Conservation (phyloP, 2,797 vertebrate species). For the Antennarius maculatus region DNA sequence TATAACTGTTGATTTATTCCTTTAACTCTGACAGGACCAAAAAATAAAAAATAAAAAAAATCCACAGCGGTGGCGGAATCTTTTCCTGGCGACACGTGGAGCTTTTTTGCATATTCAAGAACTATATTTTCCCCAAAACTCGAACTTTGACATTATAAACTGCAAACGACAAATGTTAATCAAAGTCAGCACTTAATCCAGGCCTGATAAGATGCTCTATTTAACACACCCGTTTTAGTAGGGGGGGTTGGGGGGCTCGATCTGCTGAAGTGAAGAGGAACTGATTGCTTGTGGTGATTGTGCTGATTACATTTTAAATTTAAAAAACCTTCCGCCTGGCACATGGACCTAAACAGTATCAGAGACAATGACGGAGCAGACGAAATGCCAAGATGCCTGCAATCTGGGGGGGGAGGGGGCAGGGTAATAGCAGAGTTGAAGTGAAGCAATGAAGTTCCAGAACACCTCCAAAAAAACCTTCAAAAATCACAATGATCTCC, state of each 20-base stretch:
- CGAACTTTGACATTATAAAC: constrained; percentile 74
- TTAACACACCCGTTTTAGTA: constrained; percentile 66
- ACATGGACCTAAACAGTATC: constrained; percentile 53
- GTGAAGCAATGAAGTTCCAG: background rate
- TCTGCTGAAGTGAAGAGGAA: constrained; percentile 80
- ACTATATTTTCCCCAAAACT: constrained; percentile 38
- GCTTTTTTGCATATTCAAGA: constrained; percentile 29
- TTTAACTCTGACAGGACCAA: too few species aligned
- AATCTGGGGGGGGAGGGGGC: constrained; percentile 9
- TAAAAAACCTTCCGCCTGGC: constrained; percentile 68
- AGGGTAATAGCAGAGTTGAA: constrained; percentile 4
- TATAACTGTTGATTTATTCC: background rate
- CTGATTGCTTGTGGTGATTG: constrained; percentile 83
- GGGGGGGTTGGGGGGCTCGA: constrained; percentile 58
- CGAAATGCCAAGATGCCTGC: constrained; percentile 56
- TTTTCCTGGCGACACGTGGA: background rate
- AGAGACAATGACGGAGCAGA: constrained; percentile 62
- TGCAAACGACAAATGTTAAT: constrained; percentile 72
- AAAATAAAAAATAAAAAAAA: too few species aligned
- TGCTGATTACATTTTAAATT: constrained; percentile 86
- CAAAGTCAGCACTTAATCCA: constrained; percentile 79
- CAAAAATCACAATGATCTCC: background rate
- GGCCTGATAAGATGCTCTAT: constrained; percentile 76
- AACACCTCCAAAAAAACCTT: too few species aligned
- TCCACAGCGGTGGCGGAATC: background rate